phyloP scores from a whole-genome alignment of 2,797 vertebrate genomes.

The Carduelis carduelis region DNA sequence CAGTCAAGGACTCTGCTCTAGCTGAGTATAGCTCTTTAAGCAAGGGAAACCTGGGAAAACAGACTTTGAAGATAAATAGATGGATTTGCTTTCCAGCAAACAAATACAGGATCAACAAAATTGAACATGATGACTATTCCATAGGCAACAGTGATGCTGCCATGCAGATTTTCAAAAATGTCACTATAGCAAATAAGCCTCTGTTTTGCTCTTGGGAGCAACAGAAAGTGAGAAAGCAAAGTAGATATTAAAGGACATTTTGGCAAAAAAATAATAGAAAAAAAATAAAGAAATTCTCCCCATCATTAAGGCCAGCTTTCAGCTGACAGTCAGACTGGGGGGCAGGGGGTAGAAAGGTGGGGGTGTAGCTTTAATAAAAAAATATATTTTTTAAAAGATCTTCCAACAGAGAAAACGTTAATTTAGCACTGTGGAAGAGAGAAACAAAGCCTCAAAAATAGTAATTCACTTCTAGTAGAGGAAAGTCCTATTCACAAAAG shows the following conservation, averaged over 20 bases:
- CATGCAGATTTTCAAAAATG: conserved; percentile 58
- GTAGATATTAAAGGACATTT: background rate
- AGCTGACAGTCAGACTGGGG: background rate
- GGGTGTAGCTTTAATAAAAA: background rate
- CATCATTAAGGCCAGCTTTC: background rate
- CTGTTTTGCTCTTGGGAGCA: conserved; percentile 27
- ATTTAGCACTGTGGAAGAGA: background rate
- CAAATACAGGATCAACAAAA: conserved; percentile 58
- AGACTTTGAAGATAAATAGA: conserved; percentile 65
- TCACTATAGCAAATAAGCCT: conserved; percentile 59
- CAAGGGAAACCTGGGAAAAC: background rate
- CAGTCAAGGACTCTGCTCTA: conserved; percentile 42
- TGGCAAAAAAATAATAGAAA: background rate
- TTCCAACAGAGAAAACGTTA: background rate
- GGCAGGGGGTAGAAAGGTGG: background rate
- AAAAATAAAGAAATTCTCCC: background rate
- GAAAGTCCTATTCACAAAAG: background rate
- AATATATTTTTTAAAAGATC: fast-evolving
- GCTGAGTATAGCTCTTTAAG: conserved; percentile 25
- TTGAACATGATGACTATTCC: conserved; percentile 65
- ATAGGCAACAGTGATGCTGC: conserved; percentile 55
- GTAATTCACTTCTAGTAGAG: background rate
- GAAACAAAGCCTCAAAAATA: background rate
- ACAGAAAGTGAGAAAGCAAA: background rate
- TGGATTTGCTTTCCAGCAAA: conserved; percentile 64